Evolutionary conservation across 2,797 vertebrate species (phyloP).

Genomic region (Mico argentatus): DNA sequence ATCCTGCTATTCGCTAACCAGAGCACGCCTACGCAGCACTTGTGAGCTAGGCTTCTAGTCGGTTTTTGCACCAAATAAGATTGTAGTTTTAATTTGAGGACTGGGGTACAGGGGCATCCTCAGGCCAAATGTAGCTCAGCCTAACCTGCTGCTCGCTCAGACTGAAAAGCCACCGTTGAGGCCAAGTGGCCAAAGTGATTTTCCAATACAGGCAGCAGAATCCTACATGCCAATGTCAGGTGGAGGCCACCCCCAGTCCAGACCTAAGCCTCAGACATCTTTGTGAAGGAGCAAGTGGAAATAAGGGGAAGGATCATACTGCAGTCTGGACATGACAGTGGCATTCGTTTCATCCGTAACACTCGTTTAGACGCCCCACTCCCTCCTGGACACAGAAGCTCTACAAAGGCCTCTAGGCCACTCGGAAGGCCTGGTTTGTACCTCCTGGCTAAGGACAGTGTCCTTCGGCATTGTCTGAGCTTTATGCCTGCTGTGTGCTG

Average conservation of each 20-base stretch:
- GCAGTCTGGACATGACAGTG: not conserved
- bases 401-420: no score
- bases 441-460: fast-evolving
- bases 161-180: fast-evolving
- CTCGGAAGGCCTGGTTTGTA: fast-evolving
- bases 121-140: not conserved
- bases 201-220: not conserved
- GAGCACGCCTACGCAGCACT: fast-evolving
- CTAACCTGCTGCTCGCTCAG: fast-evolving
- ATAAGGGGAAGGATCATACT: fast-evolving
- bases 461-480: not conserved
- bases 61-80: not conserved
- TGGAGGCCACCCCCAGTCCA: no score
- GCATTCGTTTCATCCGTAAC: fast-evolving
- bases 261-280: not conserved
- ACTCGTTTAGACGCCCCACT: fast-evolving
- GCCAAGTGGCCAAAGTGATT: fast-evolving
- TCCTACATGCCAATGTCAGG: not conserved
- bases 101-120: not conserved
- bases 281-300: not conserved
- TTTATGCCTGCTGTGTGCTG: no score
- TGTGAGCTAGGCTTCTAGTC: not conserved
- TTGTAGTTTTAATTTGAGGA: not conserved
- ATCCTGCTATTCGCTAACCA: not conserved
- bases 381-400: fast-evolving